Evolutionary conservation across 2,113 vertebrate genomes (phyloP).

Genomic region (Gavialis gangeticus): DNA sequence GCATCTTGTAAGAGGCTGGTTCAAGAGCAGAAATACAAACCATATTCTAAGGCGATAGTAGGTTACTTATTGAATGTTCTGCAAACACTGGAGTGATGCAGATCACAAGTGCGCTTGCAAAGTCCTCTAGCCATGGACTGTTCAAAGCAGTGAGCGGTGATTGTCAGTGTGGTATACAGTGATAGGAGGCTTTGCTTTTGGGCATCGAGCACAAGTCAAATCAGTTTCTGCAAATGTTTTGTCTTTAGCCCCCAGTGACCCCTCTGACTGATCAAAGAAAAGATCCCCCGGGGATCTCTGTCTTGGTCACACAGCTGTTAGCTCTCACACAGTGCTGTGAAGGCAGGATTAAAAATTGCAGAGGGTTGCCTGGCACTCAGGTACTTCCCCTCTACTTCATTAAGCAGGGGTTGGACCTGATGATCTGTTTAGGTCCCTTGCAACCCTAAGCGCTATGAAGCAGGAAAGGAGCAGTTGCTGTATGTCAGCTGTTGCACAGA

Average conservation of each 20-base stretch:
- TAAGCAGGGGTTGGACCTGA: too few relatives aligned
- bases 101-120: background rate
- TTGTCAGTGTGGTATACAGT: background rate
- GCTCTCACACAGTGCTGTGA: background rate
- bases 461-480: background rate
- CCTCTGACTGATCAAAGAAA: background rate
- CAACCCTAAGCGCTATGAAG: background rate
- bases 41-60: background rate
- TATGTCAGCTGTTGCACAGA: background rate
- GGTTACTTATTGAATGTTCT: background rate
- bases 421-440: too few relatives aligned
- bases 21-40: background rate
- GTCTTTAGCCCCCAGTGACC: background rate
- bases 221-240: background rate
- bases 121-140: background rate
- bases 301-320: background rate
- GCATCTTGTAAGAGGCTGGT: background rate
- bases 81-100: background rate
- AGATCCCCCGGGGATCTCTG: background rate
- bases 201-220: too few relatives aligned
- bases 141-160: background rate
- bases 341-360: background rate
- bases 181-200: background rate
- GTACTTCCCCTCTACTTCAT: background rate
- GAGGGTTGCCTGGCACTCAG: background rate